Conservation (phyloP, 2,888 invertebrate species). For the Andrena dorsata region DNA sequence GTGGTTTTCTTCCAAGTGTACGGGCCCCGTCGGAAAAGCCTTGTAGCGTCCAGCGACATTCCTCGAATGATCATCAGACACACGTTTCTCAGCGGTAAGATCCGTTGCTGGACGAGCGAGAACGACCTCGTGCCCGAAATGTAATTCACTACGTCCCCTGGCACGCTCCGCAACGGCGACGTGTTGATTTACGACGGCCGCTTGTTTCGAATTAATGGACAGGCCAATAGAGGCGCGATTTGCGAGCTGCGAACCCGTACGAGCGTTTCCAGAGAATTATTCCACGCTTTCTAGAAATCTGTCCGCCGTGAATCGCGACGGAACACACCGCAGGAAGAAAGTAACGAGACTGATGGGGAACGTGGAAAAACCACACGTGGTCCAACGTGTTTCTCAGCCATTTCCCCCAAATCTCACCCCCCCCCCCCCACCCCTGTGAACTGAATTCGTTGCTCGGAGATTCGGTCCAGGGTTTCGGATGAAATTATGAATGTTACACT, state of each 20-base stretch:
- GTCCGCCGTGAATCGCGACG: conserved; percentile 34
- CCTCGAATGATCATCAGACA: conserved; percentile 19
- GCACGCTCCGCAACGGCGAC: conserved; percentile 37
- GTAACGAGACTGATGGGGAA: not conserved
- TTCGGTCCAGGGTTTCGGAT: not conserved
- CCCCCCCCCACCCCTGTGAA: no score
- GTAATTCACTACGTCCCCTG: conserved; percentile 54
- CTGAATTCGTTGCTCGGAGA: not conserved
- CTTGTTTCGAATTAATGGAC: conserved; percentile 66
- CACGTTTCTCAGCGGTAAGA: conserved; percentile 41
- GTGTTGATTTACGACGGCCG: conserved; percentile 66
- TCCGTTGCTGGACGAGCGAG: conserved; percentile 35
- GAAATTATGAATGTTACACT: no score
- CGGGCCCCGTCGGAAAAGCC: conserved; percentile 33
- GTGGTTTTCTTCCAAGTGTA: conserved; percentile 25
- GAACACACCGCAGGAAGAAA: conserved; percentile 4
- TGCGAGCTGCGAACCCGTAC: conserved; percentile 33
- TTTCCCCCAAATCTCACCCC: not conserved
- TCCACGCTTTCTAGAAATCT: conserved; percentile 56
- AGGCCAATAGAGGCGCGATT: conserved; percentile 36
- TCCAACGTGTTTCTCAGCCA: not conserved
- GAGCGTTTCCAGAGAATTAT: conserved; percentile 24
- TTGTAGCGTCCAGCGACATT: conserved; percentile 44
- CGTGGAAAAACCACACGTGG: not conserved
- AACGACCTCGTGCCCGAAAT: conserved; percentile 60